Evolutionary conservation across 1,140 invertebrate genomes (phyloP).

Genomic region (Meloidogyne hapla): DNA sequence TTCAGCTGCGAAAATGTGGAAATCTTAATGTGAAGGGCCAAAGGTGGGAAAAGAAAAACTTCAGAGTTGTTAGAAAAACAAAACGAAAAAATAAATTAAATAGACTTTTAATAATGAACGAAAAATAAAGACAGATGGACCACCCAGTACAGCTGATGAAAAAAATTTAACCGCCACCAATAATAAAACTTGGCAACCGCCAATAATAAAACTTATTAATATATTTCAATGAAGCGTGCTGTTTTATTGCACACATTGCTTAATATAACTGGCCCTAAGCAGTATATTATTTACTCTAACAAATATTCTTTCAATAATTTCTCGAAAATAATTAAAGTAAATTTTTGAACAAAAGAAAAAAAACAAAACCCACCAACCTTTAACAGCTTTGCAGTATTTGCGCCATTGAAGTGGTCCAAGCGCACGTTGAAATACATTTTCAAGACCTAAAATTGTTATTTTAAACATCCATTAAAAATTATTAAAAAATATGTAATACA

Average conservation of each 20-base stretch:
- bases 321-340: background rate
- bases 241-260: background rate
- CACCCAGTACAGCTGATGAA: background rate
- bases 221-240: background rate
- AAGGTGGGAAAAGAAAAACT: background rate
- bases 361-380: slow-evolving; percentile 24
- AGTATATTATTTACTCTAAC: background rate
- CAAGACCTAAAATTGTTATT: slow-evolving; percentile 34
- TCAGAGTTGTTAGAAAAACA: too few species aligned
- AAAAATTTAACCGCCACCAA: background rate
- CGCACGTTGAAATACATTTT: slow-evolving; percentile 32
- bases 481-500: too few species aligned
- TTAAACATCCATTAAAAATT: background rate
- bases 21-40: too few species aligned
- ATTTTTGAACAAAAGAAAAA: background rate
- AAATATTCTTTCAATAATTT: background rate
- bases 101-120: background rate
- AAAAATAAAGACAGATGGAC: background rate
- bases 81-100: too few species aligned
- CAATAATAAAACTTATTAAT: background rate
- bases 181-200: too few species aligned
- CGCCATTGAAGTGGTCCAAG: slow-evolving; percentile 25
- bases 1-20: too few species aligned
- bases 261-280: background rate
- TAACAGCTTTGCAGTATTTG: slow-evolving; percentile 32